Base-by-base conservation (phyloP, 2,888 invertebrate genomes). In the Rhimphoctona megacephalus region DNA sequence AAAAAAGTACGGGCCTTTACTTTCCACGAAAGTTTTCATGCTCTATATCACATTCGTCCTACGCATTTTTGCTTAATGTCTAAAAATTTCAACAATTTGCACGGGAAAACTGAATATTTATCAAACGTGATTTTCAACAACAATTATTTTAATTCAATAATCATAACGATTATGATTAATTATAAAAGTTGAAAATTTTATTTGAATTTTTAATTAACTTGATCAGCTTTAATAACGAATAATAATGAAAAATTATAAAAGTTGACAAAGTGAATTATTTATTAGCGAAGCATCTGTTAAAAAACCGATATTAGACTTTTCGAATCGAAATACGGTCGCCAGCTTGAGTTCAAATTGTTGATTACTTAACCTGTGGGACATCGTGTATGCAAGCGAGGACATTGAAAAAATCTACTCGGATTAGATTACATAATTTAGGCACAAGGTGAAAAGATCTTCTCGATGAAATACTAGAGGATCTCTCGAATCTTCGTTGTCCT, bases 361-460 rank as follows among this genome's bases (percentile, higher is more conserved):
- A 61, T 43, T 43, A 61, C 43, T 61, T 4, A 39, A 25, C 25
- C 22, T 33, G 8, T 43, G 25, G 8, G 39, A 25, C 17, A 22
- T 25, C 25, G 1, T 33, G 64, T 46, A 30, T 46, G 30, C 33
- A 22, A 77, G 54, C 43, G 54, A 46, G 39, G 46, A 52, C 79
- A 70, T 77, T 70, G 67, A 70, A 86, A 77, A 76, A 84, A 36
- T 87, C 81, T 74, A 64, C 81, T 86, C 79, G 73, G 64, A 77
- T 87, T 83, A 84, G 79, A 85, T 82, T 67, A 66, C 76, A 83
- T 84, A 33, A 85, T 89, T 85, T 93, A 93, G 93, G 93, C 93
- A 93, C 93, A 90, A 92, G 90, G 93, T 93, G 92, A 92, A 92
- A 90, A 89, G 89, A 43, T 52, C 69, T 82, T 78, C 39, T 79